Evolutionary conservation across 1,140 invertebrate genomes (phyloP).

Genomic region (Muscidifurax raptorellus): DNA sequence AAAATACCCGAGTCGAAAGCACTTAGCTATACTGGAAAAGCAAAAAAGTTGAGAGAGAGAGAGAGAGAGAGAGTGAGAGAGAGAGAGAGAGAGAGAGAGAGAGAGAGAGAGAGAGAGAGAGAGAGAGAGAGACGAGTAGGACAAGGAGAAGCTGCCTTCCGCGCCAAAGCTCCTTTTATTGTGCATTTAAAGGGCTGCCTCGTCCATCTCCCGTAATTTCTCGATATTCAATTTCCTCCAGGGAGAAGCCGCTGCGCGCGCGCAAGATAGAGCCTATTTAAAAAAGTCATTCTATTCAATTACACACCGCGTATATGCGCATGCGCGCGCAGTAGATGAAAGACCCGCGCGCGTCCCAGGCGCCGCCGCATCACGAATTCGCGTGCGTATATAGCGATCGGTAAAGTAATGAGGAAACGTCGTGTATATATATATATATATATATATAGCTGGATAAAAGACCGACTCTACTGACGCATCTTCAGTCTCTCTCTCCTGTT

Average conservation of each 20-base stretch:
- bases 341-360: neutral
- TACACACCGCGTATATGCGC: neutral
- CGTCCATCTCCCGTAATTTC: conserved; percentile 42
- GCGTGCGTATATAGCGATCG: neutral
- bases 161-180: conserved; percentile 41
- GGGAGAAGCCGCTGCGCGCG: neutral
- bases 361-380: neutral
- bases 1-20: conserved; percentile 30
- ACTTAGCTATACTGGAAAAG: conserved; percentile 16
- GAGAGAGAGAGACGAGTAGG: conserved; percentile 40
- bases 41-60: neutral
- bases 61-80: conserved; percentile 14
- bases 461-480: neutral
- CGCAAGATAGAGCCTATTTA: conserved; percentile 9
- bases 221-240: conserved; percentile 42
- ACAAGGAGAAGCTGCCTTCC: conserved; percentile 58
- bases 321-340: neutral
- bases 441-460: conserved; percentile 10
- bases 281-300: conserved; percentile 47
- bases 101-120: conserved; percentile 37
- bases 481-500: neutral
- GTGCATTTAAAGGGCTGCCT: conserved; percentile 37
- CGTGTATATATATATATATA: too few relatives aligned
- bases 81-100: conserved; percentile 32
- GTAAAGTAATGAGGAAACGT: conserved; percentile 28